Evolutionary conservation across 2,113 vertebrate species (phyloP), one percentile per base, ranked within the genome.

Genomic region (Nansenia antarctica): DNA sequence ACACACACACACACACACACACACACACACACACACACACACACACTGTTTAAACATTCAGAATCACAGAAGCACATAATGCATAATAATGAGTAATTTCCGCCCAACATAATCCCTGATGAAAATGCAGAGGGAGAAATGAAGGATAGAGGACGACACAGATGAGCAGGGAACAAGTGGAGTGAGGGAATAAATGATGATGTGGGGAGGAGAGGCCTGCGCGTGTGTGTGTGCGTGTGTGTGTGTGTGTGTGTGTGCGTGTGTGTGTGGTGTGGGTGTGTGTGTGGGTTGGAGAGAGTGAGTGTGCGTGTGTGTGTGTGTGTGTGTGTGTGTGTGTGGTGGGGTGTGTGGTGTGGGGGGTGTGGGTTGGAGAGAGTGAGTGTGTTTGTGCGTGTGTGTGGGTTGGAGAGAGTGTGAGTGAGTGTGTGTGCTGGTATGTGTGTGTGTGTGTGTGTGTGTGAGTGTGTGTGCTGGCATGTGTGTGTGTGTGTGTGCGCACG

Each of bases 71-170:
- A 83, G 66, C 68, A 76, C 75, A 82, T 82, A 85, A 89, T 87
- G 85, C 90, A 90, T 86, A 88, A 80, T 85, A 85, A 88, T 90
- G 79, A 49, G 47, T 54, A 79, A 90, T 88, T 89, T 90, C 84
- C 84, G 53, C 80, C 80, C 80, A 84, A 83, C 79, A 84, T 79
- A 86, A 88, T 86, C 78, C 85, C 78, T 77, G 74, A 81, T 80
- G 77, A 77, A 87, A 88, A 86, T 88, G 74, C 74, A 85, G 61
- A 53, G 22, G 2, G 18, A 2, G 2, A n/a, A 53, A 12, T 4
- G 7, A 26, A 53, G 5, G 3, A 26, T 53, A 37, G 22, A 29
- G 27, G 54, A 57, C 5, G 29, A 31, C 14, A 18, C 11, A 31
- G 55, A 31, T 15, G 55, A 9, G 53, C 60, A 45, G 53, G 82